Percentiles rank a stretch among this genome's conserved stretches.
These are phyloP conservation scores for Papilio aristodemus DNA, from an alignment of 1,140 invertebrate genomes.

Conservation along the genomic window DNA sequence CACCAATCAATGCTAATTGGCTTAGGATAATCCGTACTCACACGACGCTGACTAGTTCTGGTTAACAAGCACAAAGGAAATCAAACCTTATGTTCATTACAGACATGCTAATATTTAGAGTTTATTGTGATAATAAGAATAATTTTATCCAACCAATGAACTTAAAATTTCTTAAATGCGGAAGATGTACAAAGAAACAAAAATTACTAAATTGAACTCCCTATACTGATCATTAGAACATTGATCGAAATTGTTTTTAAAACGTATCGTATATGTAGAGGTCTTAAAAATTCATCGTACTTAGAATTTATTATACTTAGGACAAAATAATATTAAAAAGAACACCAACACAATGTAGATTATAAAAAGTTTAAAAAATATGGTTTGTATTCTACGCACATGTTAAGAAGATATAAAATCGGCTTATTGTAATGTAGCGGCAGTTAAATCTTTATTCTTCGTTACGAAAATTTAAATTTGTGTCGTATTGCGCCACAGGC, in stretches of 20 bases:
- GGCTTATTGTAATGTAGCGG: neutral
- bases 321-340: no score
- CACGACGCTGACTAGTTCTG: neutral
- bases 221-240: no score
- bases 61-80: constrained; percentile 1
- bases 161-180: neutral
- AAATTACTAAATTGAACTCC: no score
- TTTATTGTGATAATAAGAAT: neutral
- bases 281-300: no score
- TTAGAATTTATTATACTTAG: no score
- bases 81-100: neutral
- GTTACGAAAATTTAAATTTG: constrained; percentile 44
- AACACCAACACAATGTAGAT: no score
- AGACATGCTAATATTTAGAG: neutral
- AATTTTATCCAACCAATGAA: neutral
- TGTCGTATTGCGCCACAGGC: constrained; percentile 35
- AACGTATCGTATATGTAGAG: no score
- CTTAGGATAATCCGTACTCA: constrained; percentile 26
- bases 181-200: no score
- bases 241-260: no score
- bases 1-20: constrained; percentile 25
- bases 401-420: no score
- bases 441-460: constrained; percentile 31
- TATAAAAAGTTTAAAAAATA: no score
- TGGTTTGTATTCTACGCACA: neutral